Conservation (phyloP, 2,888 invertebrate genomes). For the Orthosia gothica region DNA sequence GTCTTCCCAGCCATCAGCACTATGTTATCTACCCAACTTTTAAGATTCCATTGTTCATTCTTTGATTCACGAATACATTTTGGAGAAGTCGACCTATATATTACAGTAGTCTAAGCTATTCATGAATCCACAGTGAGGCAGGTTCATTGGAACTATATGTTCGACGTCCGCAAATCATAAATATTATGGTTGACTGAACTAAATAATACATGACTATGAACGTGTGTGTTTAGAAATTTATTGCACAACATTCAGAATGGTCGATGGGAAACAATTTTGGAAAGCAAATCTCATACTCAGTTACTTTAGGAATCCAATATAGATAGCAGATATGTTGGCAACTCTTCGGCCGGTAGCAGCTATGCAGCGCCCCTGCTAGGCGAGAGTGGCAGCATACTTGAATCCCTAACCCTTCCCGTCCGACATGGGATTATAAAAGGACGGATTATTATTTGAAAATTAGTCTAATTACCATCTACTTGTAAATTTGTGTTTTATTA, state of each 20-base stretch:
- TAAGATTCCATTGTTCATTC: not conserved
- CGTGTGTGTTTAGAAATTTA: slow-evolving; percentile 29
- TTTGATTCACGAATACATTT: slow-evolving; percentile 19
- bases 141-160: slow-evolving; percentile 50
- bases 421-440: too few species aligned
- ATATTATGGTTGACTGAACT: slow-evolving; percentile 45
- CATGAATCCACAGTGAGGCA: slow-evolving; percentile 28
- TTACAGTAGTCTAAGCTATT: slow-evolving; percentile 10
- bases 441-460: too few species aligned
- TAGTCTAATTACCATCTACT: too few species aligned
- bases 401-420: too few species aligned
- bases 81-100: slow-evolving; percentile 4
- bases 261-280: not conserved
- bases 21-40: not conserved
- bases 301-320: not conserved
- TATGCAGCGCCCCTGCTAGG: too few species aligned
- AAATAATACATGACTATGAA: slow-evolving; percentile 30
- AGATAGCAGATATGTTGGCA: not conserved
- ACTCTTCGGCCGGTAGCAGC: too few species aligned
- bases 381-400: too few species aligned
- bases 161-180: slow-evolving; percentile 38
- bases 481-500: too few species aligned
- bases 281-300: not conserved
- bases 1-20: not conserved
- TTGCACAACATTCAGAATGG: slow-evolving; percentile 24